A percentile compares a stretch with the other conserved stretches of the same genome.
These are phyloP conservation scores for Polietes domitor DNA, from an alignment of 2,888 invertebrate species.

Conservation along the genomic window DNA sequence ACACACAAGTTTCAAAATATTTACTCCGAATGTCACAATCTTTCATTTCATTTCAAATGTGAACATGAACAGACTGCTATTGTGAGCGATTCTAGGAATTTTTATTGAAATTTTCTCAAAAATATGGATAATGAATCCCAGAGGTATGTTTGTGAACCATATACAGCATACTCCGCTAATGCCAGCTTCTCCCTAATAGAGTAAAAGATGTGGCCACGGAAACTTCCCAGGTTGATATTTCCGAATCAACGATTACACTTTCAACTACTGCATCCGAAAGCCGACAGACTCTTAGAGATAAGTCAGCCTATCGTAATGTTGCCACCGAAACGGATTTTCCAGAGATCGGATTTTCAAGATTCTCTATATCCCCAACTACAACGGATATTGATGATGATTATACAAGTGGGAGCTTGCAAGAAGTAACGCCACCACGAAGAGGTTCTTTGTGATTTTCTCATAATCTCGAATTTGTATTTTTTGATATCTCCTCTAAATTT, in stretches of 20 bases:
- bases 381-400: background rate
- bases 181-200: background rate
- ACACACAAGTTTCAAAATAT: too few species aligned
- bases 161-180: background rate
- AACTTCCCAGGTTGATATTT: slow-evolving; percentile 1
- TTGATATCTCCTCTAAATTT: background rate
- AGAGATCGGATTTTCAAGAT: background rate
- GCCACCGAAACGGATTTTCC: slow-evolving; percentile 22
- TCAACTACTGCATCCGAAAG: background rate
- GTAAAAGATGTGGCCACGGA: slow-evolving; percentile 24
- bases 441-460: background rate
- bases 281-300: background rate
- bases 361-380: background rate
- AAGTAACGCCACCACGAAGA: too few species aligned
- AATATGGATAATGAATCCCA: background rate
- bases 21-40: too few species aligned
- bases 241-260: background rate
- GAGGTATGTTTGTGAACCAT: background rate
- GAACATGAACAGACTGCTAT: too few species aligned
- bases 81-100: too few species aligned
- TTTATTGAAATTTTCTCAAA: too few species aligned
- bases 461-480: background rate
- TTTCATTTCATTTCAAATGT: too few species aligned
- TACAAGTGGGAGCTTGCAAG: background rate
- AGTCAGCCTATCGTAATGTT: background rate